A percentile compares a stretch with the other conserved stretches of the same genome.
These are phyloP conservation scores for Berghia stephanieae DNA, from an alignment of 1,140 invertebrate species.

Conservation along the genomic window DNA sequence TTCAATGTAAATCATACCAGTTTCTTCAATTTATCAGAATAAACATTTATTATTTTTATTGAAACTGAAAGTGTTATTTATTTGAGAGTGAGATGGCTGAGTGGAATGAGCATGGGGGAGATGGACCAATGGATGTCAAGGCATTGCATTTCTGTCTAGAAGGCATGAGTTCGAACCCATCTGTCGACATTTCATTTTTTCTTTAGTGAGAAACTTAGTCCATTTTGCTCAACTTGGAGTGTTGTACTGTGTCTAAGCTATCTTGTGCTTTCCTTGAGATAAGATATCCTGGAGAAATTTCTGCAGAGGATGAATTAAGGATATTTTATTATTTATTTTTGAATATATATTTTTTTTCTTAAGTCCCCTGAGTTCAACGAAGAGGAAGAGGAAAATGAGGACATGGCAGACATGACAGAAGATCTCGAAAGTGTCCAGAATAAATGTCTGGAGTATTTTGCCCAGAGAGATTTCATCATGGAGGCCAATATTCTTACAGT, in stretches of 20 bases:
- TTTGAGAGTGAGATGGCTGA: too few relatives aligned
- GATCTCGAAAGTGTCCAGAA: conserved; percentile 85
- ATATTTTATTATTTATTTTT: not conserved
- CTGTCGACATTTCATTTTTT: not conserved
- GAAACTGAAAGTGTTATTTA: too few relatives aligned
- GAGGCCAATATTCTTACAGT: conserved; percentile 95
- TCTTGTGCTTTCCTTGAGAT: not conserved
- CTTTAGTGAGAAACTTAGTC: not conserved
- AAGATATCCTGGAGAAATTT: not conserved
- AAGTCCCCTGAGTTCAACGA: conserved; percentile 13
- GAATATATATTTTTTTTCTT: not conserved
- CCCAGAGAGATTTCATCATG: conserved; percentile 92
- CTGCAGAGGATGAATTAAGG: not conserved
- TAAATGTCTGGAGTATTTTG: conserved; percentile 80
- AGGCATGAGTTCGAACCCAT: too few relatives aligned
- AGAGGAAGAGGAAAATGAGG: conserved; percentile 66
- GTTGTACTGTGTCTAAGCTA: not conserved
- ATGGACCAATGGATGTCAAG: too few relatives aligned
- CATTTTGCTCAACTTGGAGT: not conserved
- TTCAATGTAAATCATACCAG: too few relatives aligned
- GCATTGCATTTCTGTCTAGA: too few relatives aligned
- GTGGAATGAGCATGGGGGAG: too few relatives aligned
- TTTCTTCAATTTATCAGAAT: too few relatives aligned
- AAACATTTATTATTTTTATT: too few relatives aligned
- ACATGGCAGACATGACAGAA: too few relatives aligned